Evolutionary conservation across 2,113 vertebrate genomes (phyloP).

Genomic region (Pristiophorus japonicus): DNA sequence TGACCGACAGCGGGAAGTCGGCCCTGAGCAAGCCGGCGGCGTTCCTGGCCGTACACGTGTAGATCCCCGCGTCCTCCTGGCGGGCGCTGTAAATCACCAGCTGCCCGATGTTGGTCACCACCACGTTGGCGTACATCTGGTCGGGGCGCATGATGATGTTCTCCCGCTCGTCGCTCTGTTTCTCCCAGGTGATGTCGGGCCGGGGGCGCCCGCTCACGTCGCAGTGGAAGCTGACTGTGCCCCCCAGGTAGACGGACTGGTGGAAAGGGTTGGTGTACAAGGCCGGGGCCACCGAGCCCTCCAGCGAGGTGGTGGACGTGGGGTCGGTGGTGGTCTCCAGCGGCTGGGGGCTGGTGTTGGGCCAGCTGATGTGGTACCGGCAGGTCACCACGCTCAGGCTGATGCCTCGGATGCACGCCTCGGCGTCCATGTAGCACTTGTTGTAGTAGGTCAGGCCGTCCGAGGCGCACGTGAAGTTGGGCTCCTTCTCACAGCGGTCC

Average conservation of each 20-base stretch:
- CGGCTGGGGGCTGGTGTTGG: conserved; percentile 71
- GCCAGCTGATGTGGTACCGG: conserved; percentile 79
- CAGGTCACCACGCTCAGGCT: conserved; percentile 75
- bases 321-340: conserved; percentile 72
- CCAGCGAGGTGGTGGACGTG: conserved; percentile 59
- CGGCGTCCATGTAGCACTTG: conserved; percentile 93
- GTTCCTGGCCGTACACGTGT: conserved; percentile 83
- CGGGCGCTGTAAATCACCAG: conserved; percentile 88
- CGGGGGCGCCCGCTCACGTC: conserved; percentile 68
- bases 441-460: conserved; percentile 97
- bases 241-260: conserved; percentile 73
- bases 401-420: conserved; percentile 80
- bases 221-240: conserved; percentile 88
- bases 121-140: conserved; percentile 93
- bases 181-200: conserved; percentile 91
- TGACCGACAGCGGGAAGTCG: conserved; percentile 81
- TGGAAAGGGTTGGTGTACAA: conserved; percentile 83
- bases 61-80: conserved; percentile 81
- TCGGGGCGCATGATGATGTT: conserved; percentile 85
- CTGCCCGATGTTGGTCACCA: conserved; percentile 92
- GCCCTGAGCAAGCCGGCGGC: conserved; percentile 73
- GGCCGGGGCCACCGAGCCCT: conserved; percentile 67
- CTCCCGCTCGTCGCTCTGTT: conserved; percentile 74
- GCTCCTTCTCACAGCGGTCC: conserved; percentile 90
- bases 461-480: conserved; percentile 88